Percentiles rank a stretch among this genome's conserved stretches.
These are phyloP conservation scores for Ictalurus furcatus DNA, from an alignment of 2,113 vertebrate species.

Conservation along the genomic window DNA sequence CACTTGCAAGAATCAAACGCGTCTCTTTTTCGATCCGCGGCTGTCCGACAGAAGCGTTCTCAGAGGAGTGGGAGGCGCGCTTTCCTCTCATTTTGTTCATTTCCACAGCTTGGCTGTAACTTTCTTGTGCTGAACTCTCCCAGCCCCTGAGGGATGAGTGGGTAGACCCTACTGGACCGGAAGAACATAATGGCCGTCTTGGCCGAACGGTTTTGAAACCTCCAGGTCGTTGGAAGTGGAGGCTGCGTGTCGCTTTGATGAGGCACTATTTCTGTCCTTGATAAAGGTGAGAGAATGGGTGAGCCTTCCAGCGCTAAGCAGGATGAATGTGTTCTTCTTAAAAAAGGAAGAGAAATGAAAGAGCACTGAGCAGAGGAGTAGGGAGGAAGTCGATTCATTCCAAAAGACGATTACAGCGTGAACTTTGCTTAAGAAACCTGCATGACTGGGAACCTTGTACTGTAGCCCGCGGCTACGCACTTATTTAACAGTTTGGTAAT, in stretches of 20 bases:
- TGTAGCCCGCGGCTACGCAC: constrained; percentile 58
- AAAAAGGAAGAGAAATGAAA: constrained; percentile 49
- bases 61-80: constrained; percentile 71
- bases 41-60: constrained; percentile 66
- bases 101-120: constrained; percentile 68
- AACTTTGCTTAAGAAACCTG: constrained; percentile 63
- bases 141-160: constrained; percentile 61
- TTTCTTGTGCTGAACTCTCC: constrained; percentile 67
- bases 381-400: constrained; percentile 63
- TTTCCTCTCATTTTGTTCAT: constrained; percentile 68
- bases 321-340: constrained; percentile 55
- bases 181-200: constrained; percentile 3
- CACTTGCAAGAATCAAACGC: constrained; percentile 70
- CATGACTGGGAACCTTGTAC: constrained; percentile 60
- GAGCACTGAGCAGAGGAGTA: constrained; percentile 56
- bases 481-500: constrained; percentile 65
- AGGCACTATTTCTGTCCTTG: constrained; percentile 47
- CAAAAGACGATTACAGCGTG: constrained; percentile 57
- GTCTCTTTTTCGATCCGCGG: constrained; percentile 46
- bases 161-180: constrained; percentile 57
- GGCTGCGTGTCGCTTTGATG: constrained; percentile 42
- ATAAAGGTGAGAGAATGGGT: constrained; percentile 34
- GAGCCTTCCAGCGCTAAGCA: constrained; percentile 47
- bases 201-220: constrained; percentile 29
- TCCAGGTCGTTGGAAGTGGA: constrained; percentile 29